Conservation (phyloP, 2,888 invertebrate genomes). For the Drosophila mayaguana region DNA sequence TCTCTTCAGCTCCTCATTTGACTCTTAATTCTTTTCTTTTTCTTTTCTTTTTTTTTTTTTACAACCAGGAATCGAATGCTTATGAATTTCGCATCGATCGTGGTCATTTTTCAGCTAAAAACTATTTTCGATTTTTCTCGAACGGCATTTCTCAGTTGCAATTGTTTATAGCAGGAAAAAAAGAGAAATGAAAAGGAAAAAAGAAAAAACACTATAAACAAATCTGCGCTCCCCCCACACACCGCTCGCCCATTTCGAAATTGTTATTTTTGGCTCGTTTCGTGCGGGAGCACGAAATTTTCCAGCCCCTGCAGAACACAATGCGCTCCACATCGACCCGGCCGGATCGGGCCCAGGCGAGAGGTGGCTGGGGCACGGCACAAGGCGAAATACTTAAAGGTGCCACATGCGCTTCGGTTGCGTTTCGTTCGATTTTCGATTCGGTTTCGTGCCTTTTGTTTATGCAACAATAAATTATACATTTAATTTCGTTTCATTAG, state of each 20-base stretch:
- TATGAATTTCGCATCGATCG: conserved; percentile 25
- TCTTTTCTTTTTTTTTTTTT: neutral
- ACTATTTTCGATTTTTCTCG: conserved; percentile 62
- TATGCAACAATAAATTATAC: conserved; percentile 81
- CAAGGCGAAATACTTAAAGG: conserved; percentile 72
- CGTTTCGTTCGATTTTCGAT: conserved; percentile 65
- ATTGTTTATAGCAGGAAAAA: conserved; percentile 65
- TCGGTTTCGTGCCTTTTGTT: conserved; percentile 75
- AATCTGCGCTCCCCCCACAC: conserved; percentile 33
- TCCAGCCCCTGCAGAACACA: conserved; percentile 63
- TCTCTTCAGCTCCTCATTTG: neutral
- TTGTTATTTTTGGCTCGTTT: conserved; percentile 73
- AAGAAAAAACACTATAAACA: conserved; percentile 62
- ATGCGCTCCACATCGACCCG: conserved; percentile 52
- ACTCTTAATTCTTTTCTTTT: neutral
- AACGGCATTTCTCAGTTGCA: conserved; percentile 69
- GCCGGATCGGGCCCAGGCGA: conserved; percentile 12
- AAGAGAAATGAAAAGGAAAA: neutral
- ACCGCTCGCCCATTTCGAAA: neutral
- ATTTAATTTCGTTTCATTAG: conserved; percentile 75
- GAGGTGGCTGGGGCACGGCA: conserved; percentile 9
- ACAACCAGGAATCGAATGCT: conserved; percentile 31
- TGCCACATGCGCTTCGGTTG: conserved; percentile 70
- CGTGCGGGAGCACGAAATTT: conserved; percentile 67
- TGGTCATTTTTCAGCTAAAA: conserved; percentile 30